These are phyloP conservation scores for Heteromyza rotundicornis DNA, from an alignment of 2,888 invertebrate genomes.

Conservation along the genomic window DNA sequence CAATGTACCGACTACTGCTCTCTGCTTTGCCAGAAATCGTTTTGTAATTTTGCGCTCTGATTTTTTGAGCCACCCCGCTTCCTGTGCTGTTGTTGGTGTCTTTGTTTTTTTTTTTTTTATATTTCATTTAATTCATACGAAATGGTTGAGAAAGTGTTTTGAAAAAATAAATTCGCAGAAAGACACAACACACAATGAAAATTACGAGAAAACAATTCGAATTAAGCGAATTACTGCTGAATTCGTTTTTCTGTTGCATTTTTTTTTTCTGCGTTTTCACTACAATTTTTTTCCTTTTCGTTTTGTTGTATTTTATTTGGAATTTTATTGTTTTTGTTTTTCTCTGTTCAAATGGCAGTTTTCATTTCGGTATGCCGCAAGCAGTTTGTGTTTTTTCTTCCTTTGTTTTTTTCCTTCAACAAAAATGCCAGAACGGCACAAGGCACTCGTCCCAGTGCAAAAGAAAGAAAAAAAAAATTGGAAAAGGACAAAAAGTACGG, in stretches of 20 bases:
- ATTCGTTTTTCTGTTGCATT: slow-evolving; percentile 10
- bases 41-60: slow-evolving; percentile 22
- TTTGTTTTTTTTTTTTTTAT: slow-evolving; percentile 1
- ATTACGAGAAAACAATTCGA: slow-evolving; percentile 31
- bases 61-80: slow-evolving; percentile 6
- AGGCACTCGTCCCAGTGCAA: neutral
- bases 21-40: slow-evolving; percentile 16
- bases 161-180: neutral
- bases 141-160: too few species aligned
- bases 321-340: neutral
- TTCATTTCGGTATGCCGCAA: neutral
- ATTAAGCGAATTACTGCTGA: slow-evolving; percentile 33
- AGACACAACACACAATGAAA: slow-evolving; percentile 19
- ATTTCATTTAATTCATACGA: too few species aligned
- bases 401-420: too few species aligned
- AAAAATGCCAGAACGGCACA: neutral
- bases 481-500: too few species aligned
- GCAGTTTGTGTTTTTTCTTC: too few species aligned
- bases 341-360: neutral
- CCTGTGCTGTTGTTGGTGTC: neutral
- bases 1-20: neutral
- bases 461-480: neutral
- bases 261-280: neutral
- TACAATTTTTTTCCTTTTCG: slow-evolving; percentile 4
- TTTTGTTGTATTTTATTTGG: neutral